Evolutionary conservation across 2,888 invertebrate species (phyloP).

Genomic region (Ennomos erosarius): DNA sequence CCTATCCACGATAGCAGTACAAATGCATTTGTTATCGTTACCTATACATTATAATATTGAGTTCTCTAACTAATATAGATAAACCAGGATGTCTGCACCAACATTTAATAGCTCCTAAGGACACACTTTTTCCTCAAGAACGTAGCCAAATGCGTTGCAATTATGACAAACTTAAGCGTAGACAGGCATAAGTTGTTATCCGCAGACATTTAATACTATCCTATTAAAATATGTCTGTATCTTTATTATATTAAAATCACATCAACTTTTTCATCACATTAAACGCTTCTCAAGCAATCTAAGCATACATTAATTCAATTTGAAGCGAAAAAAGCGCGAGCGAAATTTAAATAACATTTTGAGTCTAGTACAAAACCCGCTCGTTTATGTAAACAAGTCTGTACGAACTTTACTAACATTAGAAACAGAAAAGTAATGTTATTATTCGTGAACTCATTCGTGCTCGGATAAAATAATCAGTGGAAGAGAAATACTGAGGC

Average conservation of each 20-base stretch:
- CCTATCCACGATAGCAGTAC: too few relatives aligned
- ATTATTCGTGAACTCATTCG: constrained; percentile 53
- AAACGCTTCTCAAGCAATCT: constrained; percentile 11
- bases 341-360: constrained; percentile 74
- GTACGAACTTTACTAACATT: constrained; percentile 62
- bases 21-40: too few relatives aligned
- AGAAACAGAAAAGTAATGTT: constrained; percentile 66
- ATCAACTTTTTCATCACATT: background rate
- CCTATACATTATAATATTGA: too few relatives aligned
- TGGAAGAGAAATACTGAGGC: too few relatives aligned
- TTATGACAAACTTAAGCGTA: too few relatives aligned
- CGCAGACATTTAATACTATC: background rate
- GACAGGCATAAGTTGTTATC: too few relatives aligned
- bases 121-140: too few relatives aligned
- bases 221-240: too few relatives aligned
- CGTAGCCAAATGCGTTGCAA: too few relatives aligned
- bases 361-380: constrained; percentile 45
- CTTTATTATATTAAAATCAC: background rate
- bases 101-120: too few relatives aligned
- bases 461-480: constrained; percentile 17
- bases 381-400: constrained; percentile 55
- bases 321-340: constrained; percentile 39
- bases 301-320: constrained; percentile 37
- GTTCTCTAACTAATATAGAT: too few relatives aligned
- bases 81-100: too few relatives aligned